Percentiles rank a stretch among this genome's conserved stretches.
These are phyloP conservation scores for Siniperca knerii DNA, from an alignment of 2,113 vertebrate genomes.

Conservation along the genomic window DNA sequence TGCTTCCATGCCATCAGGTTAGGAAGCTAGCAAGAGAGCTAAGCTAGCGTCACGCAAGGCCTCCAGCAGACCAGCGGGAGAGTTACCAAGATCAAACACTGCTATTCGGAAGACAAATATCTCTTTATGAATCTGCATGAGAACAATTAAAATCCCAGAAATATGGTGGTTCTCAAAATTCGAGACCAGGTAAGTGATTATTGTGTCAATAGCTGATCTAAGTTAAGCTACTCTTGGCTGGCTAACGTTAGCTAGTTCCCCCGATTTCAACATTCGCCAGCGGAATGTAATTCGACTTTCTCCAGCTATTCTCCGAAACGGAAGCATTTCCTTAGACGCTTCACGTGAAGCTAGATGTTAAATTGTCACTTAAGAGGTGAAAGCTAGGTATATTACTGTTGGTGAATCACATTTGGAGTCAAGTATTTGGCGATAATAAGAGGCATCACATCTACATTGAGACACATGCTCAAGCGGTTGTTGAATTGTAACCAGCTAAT, in stretches of 20 bases:
- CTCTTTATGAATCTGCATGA: conserved; percentile 78
- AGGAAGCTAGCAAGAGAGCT: conserved; percentile 76
- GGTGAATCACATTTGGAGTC: not conserved
- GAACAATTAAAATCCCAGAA: conserved; percentile 74
- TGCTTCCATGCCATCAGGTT: conserved; percentile 77
- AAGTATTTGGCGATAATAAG: not conserved
- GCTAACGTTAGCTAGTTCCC: conserved; percentile 61
- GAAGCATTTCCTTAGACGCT: conserved; percentile 43
- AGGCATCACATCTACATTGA: conserved; percentile 20
- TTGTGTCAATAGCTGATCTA: conserved; percentile 30
- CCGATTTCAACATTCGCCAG: conserved; percentile 54
- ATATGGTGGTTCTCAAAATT: conserved; percentile 88
- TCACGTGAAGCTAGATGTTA: not conserved
- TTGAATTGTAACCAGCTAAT: conserved; percentile 56
- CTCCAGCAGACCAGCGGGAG: conserved; percentile 62
- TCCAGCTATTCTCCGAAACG: conserved; percentile 44
- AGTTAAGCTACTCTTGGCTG: conserved; percentile 43
- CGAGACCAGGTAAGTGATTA: conserved; percentile 85
- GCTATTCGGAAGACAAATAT: conserved; percentile 51
- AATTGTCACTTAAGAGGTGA: not conserved
- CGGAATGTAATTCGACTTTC: conserved; percentile 58
- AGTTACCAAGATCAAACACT: conserved; percentile 47
- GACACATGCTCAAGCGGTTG: conserved; percentile 35
- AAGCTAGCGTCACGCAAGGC: conserved; percentile 79
- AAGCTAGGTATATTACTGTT: not conserved